Conservation (phyloP, 2,797 vertebrate genomes). For the Chelon auratus region DNA sequence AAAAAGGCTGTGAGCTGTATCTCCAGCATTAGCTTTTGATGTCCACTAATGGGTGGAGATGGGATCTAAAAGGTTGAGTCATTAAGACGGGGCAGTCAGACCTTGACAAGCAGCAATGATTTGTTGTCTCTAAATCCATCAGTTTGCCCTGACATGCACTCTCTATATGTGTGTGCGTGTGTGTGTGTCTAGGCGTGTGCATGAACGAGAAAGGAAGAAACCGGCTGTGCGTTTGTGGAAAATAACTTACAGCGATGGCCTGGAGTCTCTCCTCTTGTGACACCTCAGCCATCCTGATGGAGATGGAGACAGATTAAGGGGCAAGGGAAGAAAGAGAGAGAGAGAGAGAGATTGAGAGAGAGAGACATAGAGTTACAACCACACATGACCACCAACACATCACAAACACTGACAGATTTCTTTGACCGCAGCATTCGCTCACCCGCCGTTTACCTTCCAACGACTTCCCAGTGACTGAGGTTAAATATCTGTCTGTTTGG, state of each 20-base stretch:
- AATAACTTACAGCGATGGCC: constrained; percentile 92
- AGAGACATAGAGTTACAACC: constrained; percentile 13
- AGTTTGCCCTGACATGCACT: constrained; percentile 44
- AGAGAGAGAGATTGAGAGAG: constrained; percentile 14
- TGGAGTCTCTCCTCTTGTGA: constrained; percentile 94
- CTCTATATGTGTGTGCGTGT: constrained; percentile 11
- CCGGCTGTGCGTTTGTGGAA: constrained; percentile 9
- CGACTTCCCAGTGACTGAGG: constrained; percentile 51
- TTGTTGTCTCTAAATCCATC: constrained; percentile 45
- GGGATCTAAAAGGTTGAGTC: constrained; percentile 73
- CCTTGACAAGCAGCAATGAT: constrained; percentile 57
- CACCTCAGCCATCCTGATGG: constrained; percentile 88
- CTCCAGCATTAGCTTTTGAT: constrained; percentile 55
- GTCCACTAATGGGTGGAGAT: constrained; percentile 70
- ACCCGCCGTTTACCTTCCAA: constrained; percentile 40
- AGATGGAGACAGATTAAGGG: constrained; percentile 28
- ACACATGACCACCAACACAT: constrained; percentile 22
- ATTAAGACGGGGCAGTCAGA: constrained; percentile 58
- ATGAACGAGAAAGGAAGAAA: constrained; percentile 3
- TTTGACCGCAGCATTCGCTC: not conserved
- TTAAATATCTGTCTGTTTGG: constrained; percentile 61
- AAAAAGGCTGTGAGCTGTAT: constrained; percentile 26
- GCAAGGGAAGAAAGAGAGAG: constrained; percentile 1
- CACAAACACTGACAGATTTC: constrained; percentile 29
- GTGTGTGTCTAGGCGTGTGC: constrained; percentile 9